Conservation (phyloP, 1,140 invertebrate species). For the Thrips palmi region DNA sequence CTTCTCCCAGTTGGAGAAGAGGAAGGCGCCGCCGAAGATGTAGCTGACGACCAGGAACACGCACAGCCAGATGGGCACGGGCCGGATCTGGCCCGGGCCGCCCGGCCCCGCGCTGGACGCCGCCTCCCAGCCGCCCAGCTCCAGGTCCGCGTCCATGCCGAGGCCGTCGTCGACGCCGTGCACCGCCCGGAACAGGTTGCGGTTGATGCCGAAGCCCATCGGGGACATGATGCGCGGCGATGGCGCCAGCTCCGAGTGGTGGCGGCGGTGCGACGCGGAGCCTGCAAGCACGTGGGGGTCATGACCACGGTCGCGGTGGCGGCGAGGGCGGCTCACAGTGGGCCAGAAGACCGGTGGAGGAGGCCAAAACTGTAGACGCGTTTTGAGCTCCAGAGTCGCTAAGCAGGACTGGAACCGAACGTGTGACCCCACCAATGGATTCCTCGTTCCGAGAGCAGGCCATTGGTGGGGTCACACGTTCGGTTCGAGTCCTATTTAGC, state of each 20-base stretch:
- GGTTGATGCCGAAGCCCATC: slow-evolving; percentile 38
- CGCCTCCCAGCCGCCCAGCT: neutral
- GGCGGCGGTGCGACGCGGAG: slow-evolving; percentile 19
- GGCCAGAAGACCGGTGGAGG: too few relatives aligned
- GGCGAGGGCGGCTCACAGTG: too few relatives aligned
- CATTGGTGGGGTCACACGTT: too few relatives aligned
- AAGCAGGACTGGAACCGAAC: too few relatives aligned
- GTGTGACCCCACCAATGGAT: too few relatives aligned
- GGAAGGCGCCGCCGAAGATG: slow-evolving; percentile 67
- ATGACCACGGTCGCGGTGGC: too few relatives aligned
- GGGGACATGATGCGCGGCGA: slow-evolving; percentile 46
- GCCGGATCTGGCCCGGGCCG: slow-evolving; percentile 30
- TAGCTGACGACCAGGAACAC: slow-evolving; percentile 76
- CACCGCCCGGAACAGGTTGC: neutral
- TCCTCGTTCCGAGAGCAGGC: too few relatives aligned
- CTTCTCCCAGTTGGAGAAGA: slow-evolving; percentile 68
- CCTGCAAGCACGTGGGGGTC: too few relatives aligned
- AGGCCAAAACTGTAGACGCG: too few relatives aligned
- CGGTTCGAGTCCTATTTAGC: too few relatives aligned
- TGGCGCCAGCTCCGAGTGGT: too few relatives aligned
- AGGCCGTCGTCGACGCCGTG: slow-evolving; percentile 22
- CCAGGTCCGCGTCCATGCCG: neutral
- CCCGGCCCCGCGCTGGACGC: neutral
- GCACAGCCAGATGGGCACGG: slow-evolving; percentile 81
- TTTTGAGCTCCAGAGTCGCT: too few relatives aligned